Base-by-base conservation (phyloP, 2,888 invertebrate genomes). In the Polyommatus iphigenia region DNA sequence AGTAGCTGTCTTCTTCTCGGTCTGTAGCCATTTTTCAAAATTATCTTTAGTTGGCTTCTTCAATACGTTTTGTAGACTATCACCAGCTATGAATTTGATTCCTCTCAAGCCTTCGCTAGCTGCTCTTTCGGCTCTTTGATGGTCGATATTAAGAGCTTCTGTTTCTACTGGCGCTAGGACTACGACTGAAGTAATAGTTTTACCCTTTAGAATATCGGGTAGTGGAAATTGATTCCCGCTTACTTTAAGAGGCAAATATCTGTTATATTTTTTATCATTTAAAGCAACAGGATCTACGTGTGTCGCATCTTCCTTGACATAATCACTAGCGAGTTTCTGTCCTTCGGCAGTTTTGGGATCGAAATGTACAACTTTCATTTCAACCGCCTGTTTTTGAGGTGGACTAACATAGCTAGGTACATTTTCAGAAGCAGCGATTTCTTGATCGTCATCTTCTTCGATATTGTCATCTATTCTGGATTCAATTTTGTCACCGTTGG, bases 341-440 rank as follows among this genome's bases (percentile, higher is more conserved):
- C 96, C 97, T 90, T 96, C 96, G 71, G 95, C 95, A 80, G 97
- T 97, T 84, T 95, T 95, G 3, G 97, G 97, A 89, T 97, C 96
- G 84, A 97, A 98, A 84, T 96, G 96, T 10, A 98, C 97, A 76
- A 98, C 97, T 94, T 98, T 98, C 95, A 98, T 96, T 90, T 97
- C 97, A 71, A 97, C 96, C 78, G 96, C 95, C 86, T 96, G 95
- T 76, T 90, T 89, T 79, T 86, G 84, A 15, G 92, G 89, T 72
- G 90, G 87, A 76, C 85, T 83, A n/a, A 89, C 89, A 77, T 90
- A 90, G 76, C 85, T 90, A 7, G 91, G 86, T 6, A 92, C 84
- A 80, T 94, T 92, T 89, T 95, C 95, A 54, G 95, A 95, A 72
- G 94, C 95, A 32, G 95, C 95, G 71, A 95, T 90, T 82, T 95